A percentile compares a stretch with the other conserved stretches of the same genome.
Evolutionary conservation across 2,113 vertebrate genomes (phyloP).

Genomic region (Phaethornis superciliosus): DNA sequence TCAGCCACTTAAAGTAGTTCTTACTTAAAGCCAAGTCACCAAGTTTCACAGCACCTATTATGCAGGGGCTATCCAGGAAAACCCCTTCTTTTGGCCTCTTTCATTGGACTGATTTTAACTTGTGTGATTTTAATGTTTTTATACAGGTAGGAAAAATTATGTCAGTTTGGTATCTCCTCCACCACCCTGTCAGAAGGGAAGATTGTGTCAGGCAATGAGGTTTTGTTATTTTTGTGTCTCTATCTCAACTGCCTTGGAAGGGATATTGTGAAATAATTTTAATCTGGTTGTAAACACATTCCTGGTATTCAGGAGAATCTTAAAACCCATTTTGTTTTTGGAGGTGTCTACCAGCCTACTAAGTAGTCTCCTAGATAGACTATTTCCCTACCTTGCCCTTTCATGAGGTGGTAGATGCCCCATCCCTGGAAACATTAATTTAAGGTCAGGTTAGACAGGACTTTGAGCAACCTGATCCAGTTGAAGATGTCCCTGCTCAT

Average conservation of each 20-base stretch:
- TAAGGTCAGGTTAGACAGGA: no score
- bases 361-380: no score
- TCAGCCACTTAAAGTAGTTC: background rate
- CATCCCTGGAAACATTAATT: no score
- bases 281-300: background rate
- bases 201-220: background rate
- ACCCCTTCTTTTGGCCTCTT: background rate
- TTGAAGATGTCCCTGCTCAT: no score
- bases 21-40: background rate
- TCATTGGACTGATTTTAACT: background rate
- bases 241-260: background rate
- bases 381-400: background rate
- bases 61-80: background rate
- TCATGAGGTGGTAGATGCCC: background rate
- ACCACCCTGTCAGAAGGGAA: fast-evolving
- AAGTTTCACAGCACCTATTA: background rate
- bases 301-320: background rate
- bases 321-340: background rate
- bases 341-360: background rate
- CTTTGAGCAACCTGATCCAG: no score
- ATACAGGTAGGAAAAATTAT: background rate
- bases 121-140: background rate
- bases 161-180: background rate
- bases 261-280: background rate
- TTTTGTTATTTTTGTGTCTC: background rate